These are phyloP conservation scores for Micropoecilia bifurca DNA, from an alignment of 2,797 vertebrate species.

Conservation along the genomic window DNA sequence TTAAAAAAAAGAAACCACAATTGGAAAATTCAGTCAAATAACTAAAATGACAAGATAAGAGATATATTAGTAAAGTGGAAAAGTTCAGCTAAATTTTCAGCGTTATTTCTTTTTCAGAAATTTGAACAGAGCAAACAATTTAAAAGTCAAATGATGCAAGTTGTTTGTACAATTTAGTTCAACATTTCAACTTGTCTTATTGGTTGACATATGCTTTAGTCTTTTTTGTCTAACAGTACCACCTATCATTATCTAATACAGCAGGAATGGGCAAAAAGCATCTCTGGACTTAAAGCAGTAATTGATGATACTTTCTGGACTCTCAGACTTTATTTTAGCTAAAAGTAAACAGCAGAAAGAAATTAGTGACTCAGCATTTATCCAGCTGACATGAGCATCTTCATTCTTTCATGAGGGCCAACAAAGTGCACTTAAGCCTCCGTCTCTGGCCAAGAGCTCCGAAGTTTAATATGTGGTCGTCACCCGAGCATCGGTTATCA, in stretches of 20 bases:
- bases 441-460: constrained; percentile 21
- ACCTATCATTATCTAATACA: neutral
- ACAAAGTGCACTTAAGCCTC: constrained; percentile 33
- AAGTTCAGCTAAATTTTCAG: neutral
- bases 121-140: neutral
- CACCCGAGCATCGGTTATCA: constrained; percentile 25
- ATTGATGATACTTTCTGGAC: neutral
- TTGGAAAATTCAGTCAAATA: neutral
- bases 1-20: too few species aligned
- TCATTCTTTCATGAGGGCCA: constrained; percentile 11
- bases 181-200: neutral
- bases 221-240: neutral
- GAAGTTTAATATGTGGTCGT: constrained; percentile 47
- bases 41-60: neutral
- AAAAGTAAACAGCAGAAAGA: neutral
- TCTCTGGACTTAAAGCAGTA: neutral
- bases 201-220: neutral
- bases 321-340: neutral
- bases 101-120: neutral
- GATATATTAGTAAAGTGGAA: neutral
- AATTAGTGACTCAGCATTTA: neutral
- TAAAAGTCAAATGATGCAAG: neutral
- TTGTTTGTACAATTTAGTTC: neutral
- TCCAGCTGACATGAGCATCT: constrained; percentile 6
- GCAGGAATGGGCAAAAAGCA: neutral